Evolutionary conservation across 2,113 vertebrate species (phyloP), one percentile per base, ranked within the genome.

Genomic region (Orientallactaga bullata): DNA sequence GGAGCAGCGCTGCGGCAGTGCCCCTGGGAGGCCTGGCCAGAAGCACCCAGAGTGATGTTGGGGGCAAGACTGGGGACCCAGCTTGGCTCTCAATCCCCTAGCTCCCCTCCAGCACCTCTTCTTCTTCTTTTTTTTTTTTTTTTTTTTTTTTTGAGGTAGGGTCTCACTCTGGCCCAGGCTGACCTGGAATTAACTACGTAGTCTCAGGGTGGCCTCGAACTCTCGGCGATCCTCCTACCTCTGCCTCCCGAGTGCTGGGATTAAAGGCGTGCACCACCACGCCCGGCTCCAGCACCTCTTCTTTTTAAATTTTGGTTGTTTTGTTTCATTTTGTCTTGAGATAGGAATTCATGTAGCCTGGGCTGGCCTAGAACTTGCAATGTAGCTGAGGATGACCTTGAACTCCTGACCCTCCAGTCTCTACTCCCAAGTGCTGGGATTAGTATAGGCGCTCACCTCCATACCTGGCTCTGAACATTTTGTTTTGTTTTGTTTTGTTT

Each of bases 241-340:
- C n/a, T n/a, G n/a, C n/a, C n/a, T n/a, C n/a, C n/a, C n/a, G n/a
- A n/a, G n/a, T n/a, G n/a, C n/a, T n/a, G n/a, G n/a, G n/a, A n/a
- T n/a, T n/a, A n/a, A n/a, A n/a, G n/a, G n/a, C n/a, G n/a, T n/a
- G n/a, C n/a, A n/a, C n/a, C n/a, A n/a, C n/a, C n/a, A n/a, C n/a
- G n/a, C n/a, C n/a, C n/a, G n/a, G n/a, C 30, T 60, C 20, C 21
- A 4, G 60, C 15, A 15, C 20, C 60, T 61, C 60, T 32, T 16
- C 68, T 66, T n/a, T n/a, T n/a, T n/a, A n/a, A n/a, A n/a, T n/a
- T 55, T 55, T 15, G 55, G 10, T 55, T 7, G 55, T 2, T 11
- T 55, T n/a, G 4, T 23, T 17, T 32, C 1, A 12, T 21, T 58
- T 2, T 80, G 12, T 61, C 2, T 80, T 0, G 63, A 0, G 16